Percentiles rank a stretch among this genome's conserved stretches.
These are phyloP conservation scores for Rhyacophila brunnea DNA, from an alignment of 1,140 invertebrate species.

Conservation along the genomic window DNA sequence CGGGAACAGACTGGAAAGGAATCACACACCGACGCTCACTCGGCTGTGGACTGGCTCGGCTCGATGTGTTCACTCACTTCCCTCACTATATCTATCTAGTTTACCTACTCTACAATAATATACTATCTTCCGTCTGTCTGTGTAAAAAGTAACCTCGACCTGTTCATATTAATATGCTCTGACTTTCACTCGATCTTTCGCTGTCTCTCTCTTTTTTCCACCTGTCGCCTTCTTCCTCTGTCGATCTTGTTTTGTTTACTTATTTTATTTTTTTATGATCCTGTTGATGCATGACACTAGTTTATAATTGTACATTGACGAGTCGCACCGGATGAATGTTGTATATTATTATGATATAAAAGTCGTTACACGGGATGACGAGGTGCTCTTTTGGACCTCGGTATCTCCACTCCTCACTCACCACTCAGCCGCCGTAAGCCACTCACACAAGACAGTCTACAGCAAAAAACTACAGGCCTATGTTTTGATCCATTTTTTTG, in stretches of 20 bases:
- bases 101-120: conserved; percentile 18
- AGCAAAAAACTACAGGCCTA: conserved; percentile 18
- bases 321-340: conserved; percentile 1
- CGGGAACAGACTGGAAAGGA: neutral
- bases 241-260: too few species aligned
- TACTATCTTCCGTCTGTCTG: conserved; percentile 23
- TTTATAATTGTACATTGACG: conserved; percentile 19
- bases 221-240: too few species aligned
- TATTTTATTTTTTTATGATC: conserved; percentile 32
- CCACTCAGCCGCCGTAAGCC: conserved; percentile 33
- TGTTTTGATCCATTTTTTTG: conserved; percentile 26
- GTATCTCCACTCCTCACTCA: conserved; percentile 42
- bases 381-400: neutral
- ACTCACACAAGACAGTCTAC: conserved; percentile 27
- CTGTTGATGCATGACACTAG: conserved; percentile 35
- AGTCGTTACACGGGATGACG: neutral
- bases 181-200: conserved; percentile 39
- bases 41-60: conserved; percentile 33
- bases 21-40: conserved; percentile 2
- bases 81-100: conserved; percentile 17
- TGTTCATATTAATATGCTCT: neutral
- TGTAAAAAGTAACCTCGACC: conserved; percentile 6
- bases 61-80: conserved; percentile 30
- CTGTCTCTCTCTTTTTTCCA: conserved; percentile 45
- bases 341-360: conserved; percentile 6